phyloP scores from a whole-genome alignment of 1,140 invertebrate genomes.

The Drosophila erecta region DNA sequence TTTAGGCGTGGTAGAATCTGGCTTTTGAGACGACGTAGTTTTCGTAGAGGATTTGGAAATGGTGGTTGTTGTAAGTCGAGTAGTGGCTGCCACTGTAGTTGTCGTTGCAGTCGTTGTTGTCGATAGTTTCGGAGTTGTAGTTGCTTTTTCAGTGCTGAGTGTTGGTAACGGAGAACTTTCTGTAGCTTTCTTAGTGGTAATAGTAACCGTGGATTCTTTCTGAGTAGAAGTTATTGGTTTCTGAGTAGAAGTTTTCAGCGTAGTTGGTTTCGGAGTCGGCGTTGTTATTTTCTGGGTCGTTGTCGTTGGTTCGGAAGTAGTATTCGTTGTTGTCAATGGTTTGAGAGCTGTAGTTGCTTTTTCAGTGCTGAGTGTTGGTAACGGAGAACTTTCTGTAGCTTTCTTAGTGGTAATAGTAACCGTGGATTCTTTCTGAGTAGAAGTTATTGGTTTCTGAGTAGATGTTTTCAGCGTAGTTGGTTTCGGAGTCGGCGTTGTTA shows the following conservation, averaged over 20 bases:
- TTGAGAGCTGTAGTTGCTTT: background rate
- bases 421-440: constrained; percentile 1
- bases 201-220: background rate
- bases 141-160: background rate
- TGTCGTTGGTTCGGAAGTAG: background rate
- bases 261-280: constrained; percentile 70
- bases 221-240: constrained; percentile 72
- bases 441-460: background rate
- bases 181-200: background rate
- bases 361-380: background rate
- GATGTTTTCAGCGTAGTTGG: constrained; percentile 71
- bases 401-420: background rate
- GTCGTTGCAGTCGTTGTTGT: constrained; percentile 64
- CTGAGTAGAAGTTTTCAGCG: background rate
- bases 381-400: background rate
- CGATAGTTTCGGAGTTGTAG: background rate
- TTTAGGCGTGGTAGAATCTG: constrained; percentile 7
- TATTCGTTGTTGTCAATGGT: constrained; percentile 31
- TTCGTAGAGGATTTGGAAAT: background rate
- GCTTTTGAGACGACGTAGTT: constrained; percentile 2
- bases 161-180: background rate
- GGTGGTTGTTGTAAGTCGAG: background rate
- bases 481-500: constrained; percentile 39
- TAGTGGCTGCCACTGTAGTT: constrained; percentile 53
- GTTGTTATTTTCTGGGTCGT: constrained; percentile 35